A percentile compares a stretch with the other conserved stretches of the same genome.
phyloP scores from a whole-genome alignment of 2,113 vertebrate species.

The Lepus europaeus region DNA sequence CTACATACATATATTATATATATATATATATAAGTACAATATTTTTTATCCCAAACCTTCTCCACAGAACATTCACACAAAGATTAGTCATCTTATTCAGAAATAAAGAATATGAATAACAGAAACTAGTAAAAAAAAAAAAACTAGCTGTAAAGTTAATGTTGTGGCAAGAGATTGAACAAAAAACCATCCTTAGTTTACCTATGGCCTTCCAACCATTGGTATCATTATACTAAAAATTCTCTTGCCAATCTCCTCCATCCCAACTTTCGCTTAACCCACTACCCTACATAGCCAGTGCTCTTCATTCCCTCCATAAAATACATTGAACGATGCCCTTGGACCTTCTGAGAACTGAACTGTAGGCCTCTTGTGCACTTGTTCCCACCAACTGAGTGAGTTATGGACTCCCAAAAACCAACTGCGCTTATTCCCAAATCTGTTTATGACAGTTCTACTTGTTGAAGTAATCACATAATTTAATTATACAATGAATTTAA shows the following conservation, averaged over 20 bases:
- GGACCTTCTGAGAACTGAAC: not conserved
- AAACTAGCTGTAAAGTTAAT: not conserved
- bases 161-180: not conserved
- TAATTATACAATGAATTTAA: not conserved
- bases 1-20: no score
- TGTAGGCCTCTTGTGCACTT: not conserved
- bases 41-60: not conserved
- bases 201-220: not conserved
- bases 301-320: not conserved
- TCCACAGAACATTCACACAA: not conserved
- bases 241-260: not conserved
- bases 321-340: not conserved
- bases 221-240: not conserved
- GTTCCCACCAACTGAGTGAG: not conserved
- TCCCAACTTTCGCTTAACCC: not conserved
- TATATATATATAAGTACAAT: not conserved
- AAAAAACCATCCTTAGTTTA: not conserved
- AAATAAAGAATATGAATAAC: not conserved
- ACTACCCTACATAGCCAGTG: not conserved
- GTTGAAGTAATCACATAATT: not conserved
- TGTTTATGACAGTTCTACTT: not conserved
- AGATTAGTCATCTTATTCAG: not conserved
- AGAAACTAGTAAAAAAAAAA: conserved; percentile 63
- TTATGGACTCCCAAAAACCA: not conserved
- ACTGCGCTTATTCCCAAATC: not conserved